Evolutionary conservation across 2,113 vertebrate genomes (phyloP).

Genomic region (Suricata suricatta): DNA sequence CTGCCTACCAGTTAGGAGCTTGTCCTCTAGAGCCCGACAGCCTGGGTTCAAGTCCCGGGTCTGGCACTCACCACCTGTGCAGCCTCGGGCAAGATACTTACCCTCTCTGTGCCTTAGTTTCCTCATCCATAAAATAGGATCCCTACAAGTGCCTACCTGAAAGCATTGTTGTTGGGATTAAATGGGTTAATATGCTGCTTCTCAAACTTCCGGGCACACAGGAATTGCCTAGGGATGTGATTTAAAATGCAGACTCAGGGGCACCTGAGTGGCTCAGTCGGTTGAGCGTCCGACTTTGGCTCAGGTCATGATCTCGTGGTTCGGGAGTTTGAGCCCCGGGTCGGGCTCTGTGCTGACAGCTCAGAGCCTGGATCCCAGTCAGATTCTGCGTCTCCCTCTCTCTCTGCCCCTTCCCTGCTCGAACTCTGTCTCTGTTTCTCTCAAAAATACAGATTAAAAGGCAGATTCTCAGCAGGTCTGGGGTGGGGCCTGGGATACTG

Average conservation of each 20-base stretch:
- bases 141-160: neutral
- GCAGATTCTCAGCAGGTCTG: neutral
- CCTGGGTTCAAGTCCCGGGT: neutral
- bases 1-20: neutral
- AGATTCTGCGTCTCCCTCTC: too few species aligned
- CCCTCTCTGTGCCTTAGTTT: neutral
- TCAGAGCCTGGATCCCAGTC: too few species aligned
- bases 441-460: too few species aligned
- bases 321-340: too few species aligned
- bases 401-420: too few species aligned
- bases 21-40: neutral
- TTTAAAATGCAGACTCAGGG: neutral
- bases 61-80: neutral
- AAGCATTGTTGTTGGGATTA: neutral
- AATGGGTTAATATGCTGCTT: neutral
- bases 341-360: too few species aligned
- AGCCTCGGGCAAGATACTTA: neutral
- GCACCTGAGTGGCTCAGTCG: too few species aligned
- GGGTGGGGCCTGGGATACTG: neutral
- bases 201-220: rapidly evolving
- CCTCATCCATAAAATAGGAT: neutral
- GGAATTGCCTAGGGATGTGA: rapidly evolving
- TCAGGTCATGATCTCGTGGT: too few species aligned
- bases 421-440: too few species aligned
- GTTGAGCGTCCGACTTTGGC: too few species aligned